Base-by-base conservation (phyloP, 2,888 invertebrate genomes). In the Chloroclystis v-ata region DNA sequence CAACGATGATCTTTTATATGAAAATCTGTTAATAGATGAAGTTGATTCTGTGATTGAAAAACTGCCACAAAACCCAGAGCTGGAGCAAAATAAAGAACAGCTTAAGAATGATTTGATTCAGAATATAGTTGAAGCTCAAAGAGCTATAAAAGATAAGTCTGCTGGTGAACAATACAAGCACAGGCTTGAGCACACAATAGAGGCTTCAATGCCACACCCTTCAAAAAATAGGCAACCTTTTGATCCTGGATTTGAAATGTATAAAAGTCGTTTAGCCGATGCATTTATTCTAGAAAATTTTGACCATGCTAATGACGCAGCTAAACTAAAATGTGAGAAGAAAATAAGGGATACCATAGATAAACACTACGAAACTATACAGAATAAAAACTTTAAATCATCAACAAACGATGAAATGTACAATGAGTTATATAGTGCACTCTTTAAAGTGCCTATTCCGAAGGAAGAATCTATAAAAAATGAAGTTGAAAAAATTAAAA, bases 251-350 rank as follows among this genome's bases (percentile, higher is more conserved):
- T 80, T 78, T 57, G 72, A 79, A 57, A 65, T 81, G 37, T 81
- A 78, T 39, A 81, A 78, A 56, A 67, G 65, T 49, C 65, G 68
- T 4, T 57, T 81, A 48, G 67, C 73, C n/a, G 63, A 69, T 12
- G 65, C 69, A 54, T 82, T 80, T 55, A 72, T 82, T 47, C 59
- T 82, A 40, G 72, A 80, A 45, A 80, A 82, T 41, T 80, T 78
- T 54, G 82, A 82, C 43, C 68, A 77, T 38, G 59, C 63, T 1
- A 60, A 65, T 45, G 73, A 78, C 40, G 56, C 61, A 30, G 48
- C 64, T 2, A 80, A 75, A 56, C 39, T 53, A 1, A 71, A 69
- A 54, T 75, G 77, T 41, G 73, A 72, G 57, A 71, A 60, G 30
- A 60, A 47, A 32, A 59, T 81, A 3, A 65, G 58, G 52, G 48